phyloP scores from a whole-genome alignment of 2,888 invertebrate genomes.

The Hyalella azteca region DNA sequence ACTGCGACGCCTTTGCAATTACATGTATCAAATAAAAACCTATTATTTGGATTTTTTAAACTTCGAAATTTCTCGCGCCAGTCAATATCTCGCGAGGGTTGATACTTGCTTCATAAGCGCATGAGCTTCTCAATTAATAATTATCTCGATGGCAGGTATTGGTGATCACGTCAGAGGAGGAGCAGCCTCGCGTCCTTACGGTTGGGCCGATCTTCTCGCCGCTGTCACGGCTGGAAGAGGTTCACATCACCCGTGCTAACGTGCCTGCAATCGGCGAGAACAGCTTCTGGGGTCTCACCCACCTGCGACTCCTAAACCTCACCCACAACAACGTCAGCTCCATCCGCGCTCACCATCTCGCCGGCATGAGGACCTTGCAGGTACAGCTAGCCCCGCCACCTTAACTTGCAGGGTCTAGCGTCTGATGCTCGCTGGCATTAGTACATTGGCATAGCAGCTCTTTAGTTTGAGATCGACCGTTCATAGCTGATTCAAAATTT shows the following conservation, averaged over 20 bases:
- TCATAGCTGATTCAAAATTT: too few species aligned
- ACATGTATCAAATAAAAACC: too few species aligned
- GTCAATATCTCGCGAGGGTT: too few species aligned
- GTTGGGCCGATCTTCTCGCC: slow-evolving; percentile 75
- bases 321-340: slow-evolving; percentile 75
- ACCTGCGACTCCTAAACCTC: slow-evolving; percentile 70
- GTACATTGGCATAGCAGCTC: too few species aligned
- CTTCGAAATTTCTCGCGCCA: too few species aligned
- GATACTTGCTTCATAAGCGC: too few species aligned
- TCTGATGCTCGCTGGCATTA: too few species aligned
- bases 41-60: too few species aligned
- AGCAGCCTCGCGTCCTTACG: slow-evolving; percentile 67
- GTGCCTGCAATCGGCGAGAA: slow-evolving; percentile 79
- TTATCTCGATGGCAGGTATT: slow-evolving; percentile 69
- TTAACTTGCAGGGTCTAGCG: too few species aligned
- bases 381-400: slow-evolving; percentile 40
- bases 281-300: slow-evolving; percentile 79
- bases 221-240: slow-evolving; percentile 70
- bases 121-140: too few species aligned
- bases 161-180: slow-evolving; percentile 72
- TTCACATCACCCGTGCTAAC: slow-evolving; percentile 73
- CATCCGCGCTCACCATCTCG: slow-evolving; percentile 76
- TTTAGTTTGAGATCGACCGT: too few species aligned
- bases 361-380: slow-evolving; percentile 75
- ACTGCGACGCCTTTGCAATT: too few species aligned